Percentiles rank a stretch among this genome's conserved stretches.
Conservation (phyloP, 2,113 vertebrate species). For the Urocitellus parryii region DNA sequence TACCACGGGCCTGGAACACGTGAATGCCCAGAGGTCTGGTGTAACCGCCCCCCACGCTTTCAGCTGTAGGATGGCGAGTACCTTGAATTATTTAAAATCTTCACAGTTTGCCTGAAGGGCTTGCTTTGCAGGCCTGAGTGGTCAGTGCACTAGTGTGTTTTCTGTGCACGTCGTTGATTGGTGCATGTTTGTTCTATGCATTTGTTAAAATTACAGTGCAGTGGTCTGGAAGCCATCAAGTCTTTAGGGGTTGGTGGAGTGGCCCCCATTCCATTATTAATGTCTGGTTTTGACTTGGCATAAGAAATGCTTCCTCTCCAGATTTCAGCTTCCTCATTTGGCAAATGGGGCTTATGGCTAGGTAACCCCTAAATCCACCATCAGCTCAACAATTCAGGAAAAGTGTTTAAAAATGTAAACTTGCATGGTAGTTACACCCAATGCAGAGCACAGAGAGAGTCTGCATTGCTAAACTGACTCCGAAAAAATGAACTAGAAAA, state of each 20-base stretch:
- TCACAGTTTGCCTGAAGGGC: background rate
- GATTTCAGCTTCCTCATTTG: background rate
- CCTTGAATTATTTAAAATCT: slow-evolving; percentile 24
- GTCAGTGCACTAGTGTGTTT: background rate
- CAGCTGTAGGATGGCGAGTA: background rate
- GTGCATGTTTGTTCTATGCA: background rate
- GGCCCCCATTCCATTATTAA: background rate
- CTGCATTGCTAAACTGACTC: background rate
- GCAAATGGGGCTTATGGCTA: background rate
- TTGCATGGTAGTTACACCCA: background rate
- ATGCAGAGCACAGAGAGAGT: background rate
- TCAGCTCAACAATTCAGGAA: background rate
- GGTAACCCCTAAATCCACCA: background rate
- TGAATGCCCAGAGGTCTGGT: background rate
- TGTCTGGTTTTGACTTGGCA: background rate
- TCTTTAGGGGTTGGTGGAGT: background rate
- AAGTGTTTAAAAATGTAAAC: background rate
- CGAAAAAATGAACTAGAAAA: background rate
- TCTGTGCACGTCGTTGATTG: fast-evolving
- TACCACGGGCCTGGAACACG: background rate
- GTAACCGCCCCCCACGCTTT: background rate
- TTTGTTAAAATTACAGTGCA: background rate
- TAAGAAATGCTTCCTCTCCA: background rate
- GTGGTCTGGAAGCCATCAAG: background rate
- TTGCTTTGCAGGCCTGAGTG: background rate